Evolutionary conservation across 1,140 invertebrate genomes (phyloP).

Genomic region (Orussus abietinus): DNA sequence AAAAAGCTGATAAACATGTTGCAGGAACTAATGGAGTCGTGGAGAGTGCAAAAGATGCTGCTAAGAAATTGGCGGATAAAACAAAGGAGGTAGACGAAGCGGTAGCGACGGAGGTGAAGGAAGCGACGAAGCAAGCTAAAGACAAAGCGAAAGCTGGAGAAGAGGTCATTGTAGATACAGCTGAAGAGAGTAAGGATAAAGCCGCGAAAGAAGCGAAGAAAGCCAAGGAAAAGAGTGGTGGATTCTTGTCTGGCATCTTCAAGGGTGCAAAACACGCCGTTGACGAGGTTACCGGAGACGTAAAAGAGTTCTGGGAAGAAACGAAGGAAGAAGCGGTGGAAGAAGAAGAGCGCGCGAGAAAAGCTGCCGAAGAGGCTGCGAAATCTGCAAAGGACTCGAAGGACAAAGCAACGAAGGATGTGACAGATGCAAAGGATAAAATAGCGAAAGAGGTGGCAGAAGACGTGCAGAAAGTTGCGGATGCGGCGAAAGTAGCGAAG

Average conservation of each 20-base stretch:
- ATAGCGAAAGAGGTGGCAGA: neutral
- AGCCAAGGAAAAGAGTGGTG: constrained; percentile 9
- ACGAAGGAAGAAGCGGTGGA: constrained; percentile 19
- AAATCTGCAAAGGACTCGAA: constrained; percentile 10
- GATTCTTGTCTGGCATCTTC: constrained; percentile 22
- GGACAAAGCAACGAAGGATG: neutral
- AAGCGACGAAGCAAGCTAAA: neutral
- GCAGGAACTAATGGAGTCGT: neutral
- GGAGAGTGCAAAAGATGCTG: constrained; percentile 10
- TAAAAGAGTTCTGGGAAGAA: constrained; percentile 34
- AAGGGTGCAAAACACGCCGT: constrained; percentile 23
- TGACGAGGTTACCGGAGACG: constrained; percentile 34
- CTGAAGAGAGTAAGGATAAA: constrained; percentile 9
- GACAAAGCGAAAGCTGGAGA: too few species aligned
- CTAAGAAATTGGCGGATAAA: constrained; percentile 11
- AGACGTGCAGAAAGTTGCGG: neutral
- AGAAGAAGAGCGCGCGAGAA: constrained; percentile 17
- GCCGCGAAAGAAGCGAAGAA: constrained; percentile 16
- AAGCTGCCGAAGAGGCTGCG: constrained; percentile 3
- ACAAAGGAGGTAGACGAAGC: neutral
- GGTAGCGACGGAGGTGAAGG: neutral
- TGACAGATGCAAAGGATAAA: constrained; percentile 6
- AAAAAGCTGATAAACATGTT: neutral
- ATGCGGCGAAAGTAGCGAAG: neutral
- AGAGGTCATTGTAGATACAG: too few species aligned